phyloP scores from a whole-genome alignment of 2,113 vertebrate genomes.

The Ictidomys tridecemlineatus region DNA sequence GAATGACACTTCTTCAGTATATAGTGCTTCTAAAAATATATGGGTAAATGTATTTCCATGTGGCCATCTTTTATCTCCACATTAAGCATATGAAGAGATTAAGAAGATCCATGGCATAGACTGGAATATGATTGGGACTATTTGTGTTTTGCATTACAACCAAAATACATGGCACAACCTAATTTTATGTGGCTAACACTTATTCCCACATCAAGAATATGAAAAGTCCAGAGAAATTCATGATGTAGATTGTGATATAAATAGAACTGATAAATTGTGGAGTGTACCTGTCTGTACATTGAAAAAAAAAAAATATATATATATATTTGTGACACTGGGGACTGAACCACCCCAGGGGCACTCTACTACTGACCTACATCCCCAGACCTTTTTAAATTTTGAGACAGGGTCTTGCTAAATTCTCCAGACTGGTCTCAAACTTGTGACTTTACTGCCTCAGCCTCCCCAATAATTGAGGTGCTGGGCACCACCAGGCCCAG shows the following conservation, averaged over 20 bases:
- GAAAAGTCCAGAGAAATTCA: not conserved
- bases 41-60: not conserved
- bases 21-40: not conserved
- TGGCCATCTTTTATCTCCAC: not conserved
- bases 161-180: not conserved
- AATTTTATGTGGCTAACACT: not conserved
- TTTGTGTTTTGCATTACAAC: too few species aligned
- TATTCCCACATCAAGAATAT: not conserved
- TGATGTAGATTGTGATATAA: not conserved
- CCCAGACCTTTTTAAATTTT: not conserved
- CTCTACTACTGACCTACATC: too few species aligned
- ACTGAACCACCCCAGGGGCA: too few species aligned
- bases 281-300: not conserved
- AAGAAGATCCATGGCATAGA: not conserved
- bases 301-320: too few species aligned
- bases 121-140: not conserved
- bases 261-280: not conserved
- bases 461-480: not conserved
- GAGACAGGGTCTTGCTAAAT: not conserved
- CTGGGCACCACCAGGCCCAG: not conserved
- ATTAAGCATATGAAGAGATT: not conserved
- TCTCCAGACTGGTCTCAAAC: not conserved
- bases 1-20: not conserved
- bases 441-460: not conserved
- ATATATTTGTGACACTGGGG: too few species aligned